Evolutionary conservation across 2,888 invertebrate genomes (phyloP).

Genomic region (Drosophila robusta): DNA sequence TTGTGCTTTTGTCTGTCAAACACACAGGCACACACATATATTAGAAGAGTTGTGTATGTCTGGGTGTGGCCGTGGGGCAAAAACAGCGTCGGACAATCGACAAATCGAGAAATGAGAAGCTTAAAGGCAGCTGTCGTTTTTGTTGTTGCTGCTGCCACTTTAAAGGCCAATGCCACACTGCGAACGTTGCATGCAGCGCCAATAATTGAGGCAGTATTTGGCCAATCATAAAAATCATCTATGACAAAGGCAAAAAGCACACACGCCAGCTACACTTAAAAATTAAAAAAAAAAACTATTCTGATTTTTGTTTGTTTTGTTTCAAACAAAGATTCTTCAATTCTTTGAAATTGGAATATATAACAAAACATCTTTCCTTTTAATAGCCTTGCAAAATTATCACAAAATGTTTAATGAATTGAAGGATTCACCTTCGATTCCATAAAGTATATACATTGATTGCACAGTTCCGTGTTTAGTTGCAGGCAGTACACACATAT

Average conservation of each 20-base stretch:
- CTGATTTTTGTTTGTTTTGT: no score
- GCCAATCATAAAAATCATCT: slow-evolving; percentile 22
- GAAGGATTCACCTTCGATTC: no score
- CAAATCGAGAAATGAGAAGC: slow-evolving; percentile 32
- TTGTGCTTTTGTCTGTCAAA: slow-evolving; percentile 59
- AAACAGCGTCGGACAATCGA: slow-evolving; percentile 38
- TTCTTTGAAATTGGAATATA: no score
- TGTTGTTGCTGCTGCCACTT: slow-evolving; percentile 20
- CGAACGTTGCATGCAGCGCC: slow-evolving; percentile 36
- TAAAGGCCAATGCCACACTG: slow-evolving; percentile 64
- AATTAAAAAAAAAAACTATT: neutral
- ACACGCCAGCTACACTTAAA: slow-evolving; percentile 10
- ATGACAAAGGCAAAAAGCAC: neutral
- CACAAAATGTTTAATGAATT: no score
- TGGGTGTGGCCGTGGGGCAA: slow-evolving; percentile 50
- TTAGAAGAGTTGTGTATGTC: slow-evolving; percentile 41
- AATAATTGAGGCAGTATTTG: slow-evolving; percentile 58
- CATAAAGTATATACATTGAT: no score
- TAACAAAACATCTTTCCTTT: no score
- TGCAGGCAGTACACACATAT: no score
- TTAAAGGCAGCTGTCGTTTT: slow-evolving; percentile 24
- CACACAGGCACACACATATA: slow-evolving; percentile 9
- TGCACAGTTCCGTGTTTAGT: no score
- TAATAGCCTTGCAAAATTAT: no score
- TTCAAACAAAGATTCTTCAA: no score